Percentiles rank a stretch among this genome's conserved stretches.
Conservation (phyloP, 2,113 vertebrate genomes). For the Tretioscincus oriximinensis region DNA sequence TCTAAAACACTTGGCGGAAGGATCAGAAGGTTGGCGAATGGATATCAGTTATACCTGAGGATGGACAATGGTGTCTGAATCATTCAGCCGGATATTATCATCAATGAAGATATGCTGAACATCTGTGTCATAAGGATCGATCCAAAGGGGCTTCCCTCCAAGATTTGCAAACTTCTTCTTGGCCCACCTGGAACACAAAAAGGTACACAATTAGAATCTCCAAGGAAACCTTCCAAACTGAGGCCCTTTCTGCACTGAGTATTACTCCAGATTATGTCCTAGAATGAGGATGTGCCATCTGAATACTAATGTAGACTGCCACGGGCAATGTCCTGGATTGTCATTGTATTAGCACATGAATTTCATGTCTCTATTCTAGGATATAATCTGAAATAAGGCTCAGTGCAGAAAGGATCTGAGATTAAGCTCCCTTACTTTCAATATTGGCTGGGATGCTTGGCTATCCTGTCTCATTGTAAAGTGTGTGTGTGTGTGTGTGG, state of each 20-base stretch:
- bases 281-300: too few species aligned
- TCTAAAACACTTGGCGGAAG: neutral
- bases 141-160: conserved; percentile 88
- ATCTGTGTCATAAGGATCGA: conserved; percentile 79
- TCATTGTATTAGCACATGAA: too few species aligned
- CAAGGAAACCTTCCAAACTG: neutral
- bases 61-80: conserved; percentile 80
- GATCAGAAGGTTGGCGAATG: neutral
- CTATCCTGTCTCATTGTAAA: neutral
- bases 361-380: too few species aligned
- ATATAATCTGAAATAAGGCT: too few species aligned
- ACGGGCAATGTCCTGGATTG: too few species aligned
- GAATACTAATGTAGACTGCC: too few species aligned
- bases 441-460: neutral
- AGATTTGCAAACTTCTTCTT: conserved; percentile 73
- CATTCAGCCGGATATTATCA: conserved; percentile 85
- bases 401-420: too few species aligned
- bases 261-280: too few species aligned
- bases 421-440: too few species aligned
- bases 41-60: conserved; percentile 73
- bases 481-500: too few species aligned
- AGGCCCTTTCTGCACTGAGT: too few species aligned
- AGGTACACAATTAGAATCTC: neutral
- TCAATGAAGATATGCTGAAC: conserved; percentile 90
- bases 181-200: conserved; percentile 79